These are phyloP conservation scores for Drosophila lacicola DNA, from an alignment of 2,888 invertebrate species.

Conservation along the genomic window DNA sequence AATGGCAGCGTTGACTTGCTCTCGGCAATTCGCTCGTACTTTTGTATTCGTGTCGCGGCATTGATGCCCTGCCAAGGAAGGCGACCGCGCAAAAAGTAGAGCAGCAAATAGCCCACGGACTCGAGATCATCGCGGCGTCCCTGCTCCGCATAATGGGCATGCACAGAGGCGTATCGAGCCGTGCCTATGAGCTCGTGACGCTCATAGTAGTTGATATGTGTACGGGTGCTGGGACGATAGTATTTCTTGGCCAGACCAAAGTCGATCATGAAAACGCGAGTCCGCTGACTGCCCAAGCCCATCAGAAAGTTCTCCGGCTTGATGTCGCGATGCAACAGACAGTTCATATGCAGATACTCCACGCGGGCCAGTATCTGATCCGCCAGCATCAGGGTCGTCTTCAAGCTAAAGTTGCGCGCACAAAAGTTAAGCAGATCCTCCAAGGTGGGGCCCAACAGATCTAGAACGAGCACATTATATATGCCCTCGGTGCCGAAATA, in stretches of 20 bases:
- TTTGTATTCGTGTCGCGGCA: constrained; percentile 50
- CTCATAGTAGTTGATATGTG: constrained; percentile 57
- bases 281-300: constrained; percentile 52
- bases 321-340: constrained; percentile 66
- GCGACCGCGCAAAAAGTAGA: constrained; percentile 59
- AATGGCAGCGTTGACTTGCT: constrained; percentile 45
- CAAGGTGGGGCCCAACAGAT: constrained; percentile 62
- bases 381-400: constrained; percentile 66
- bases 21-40: constrained; percentile 62
- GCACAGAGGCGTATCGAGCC: constrained; percentile 66
- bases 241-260: constrained; percentile 67
- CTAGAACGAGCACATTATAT: constrained; percentile 65
- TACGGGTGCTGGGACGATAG: constrained; percentile 41
- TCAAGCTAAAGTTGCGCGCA: constrained; percentile 56
- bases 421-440: constrained; percentile 68
- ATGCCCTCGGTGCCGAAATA: constrained; percentile 58
- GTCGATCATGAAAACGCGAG: constrained; percentile 61
- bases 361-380: constrained; percentile 63
- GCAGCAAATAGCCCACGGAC: constrained; percentile 63
- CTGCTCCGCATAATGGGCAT: constrained; percentile 67
- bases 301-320: constrained; percentile 71
- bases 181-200: constrained; percentile 60
- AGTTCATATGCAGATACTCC: constrained; percentile 58
- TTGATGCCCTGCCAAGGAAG: constrained; percentile 68
- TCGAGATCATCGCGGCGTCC: constrained; percentile 68